Conservation (phyloP, 2,797 vertebrate species). For the Podarcis siculus region DNA sequence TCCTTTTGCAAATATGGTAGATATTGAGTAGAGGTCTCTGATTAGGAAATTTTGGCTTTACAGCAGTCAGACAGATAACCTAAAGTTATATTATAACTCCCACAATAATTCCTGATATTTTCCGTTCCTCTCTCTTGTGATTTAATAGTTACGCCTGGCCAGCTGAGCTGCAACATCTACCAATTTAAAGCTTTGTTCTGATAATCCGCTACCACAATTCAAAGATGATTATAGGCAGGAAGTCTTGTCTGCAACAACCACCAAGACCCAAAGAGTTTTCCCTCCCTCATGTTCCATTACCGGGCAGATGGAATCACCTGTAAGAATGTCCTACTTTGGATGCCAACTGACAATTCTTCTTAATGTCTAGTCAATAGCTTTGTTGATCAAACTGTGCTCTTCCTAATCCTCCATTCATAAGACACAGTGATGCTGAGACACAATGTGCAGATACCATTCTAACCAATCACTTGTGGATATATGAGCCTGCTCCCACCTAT, state of each 20-base stretch:
- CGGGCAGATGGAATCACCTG: background rate
- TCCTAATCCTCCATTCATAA: background rate
- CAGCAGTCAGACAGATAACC: background rate
- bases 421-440: background rate
- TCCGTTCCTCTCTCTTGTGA: background rate
- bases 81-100: background rate
- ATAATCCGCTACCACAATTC: background rate
- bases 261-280: background rate
- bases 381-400: background rate
- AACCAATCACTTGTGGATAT: too few relatives aligned
- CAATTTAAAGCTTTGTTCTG: slow-evolving; percentile 15
- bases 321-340: background rate
- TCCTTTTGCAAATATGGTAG: background rate
- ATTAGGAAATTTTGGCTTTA: background rate
- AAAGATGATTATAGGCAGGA: slow-evolving; percentile 1
- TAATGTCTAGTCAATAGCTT: background rate
- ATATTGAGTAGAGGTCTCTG: background rate
- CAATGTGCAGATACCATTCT: too few relatives aligned
- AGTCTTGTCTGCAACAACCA: background rate
- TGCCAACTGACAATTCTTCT: background rate
- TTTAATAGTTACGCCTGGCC: background rate
- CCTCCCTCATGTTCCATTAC: background rate
- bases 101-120: background rate
- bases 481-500: too few relatives aligned
- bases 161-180: background rate